Percentiles rank a stretch among this genome's conserved stretches.
Evolutionary conservation across 1,140 invertebrate genomes (phyloP).

Genomic region (Condylostylus longicornis): DNA sequence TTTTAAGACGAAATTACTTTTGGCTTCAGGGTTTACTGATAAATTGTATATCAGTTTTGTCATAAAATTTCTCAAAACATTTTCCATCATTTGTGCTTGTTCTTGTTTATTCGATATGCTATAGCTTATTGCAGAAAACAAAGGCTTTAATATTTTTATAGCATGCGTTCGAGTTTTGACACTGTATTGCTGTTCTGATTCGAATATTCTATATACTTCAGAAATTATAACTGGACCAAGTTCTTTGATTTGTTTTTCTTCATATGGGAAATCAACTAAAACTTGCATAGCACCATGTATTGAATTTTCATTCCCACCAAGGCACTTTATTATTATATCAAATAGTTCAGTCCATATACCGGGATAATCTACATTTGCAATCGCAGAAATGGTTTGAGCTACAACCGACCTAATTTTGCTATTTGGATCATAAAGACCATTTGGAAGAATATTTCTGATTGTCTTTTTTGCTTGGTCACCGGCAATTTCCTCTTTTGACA

Average conservation of each 20-base stretch:
- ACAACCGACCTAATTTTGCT: constrained; percentile 56
- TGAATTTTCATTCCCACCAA: constrained; percentile 40
- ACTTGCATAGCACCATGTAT: constrained; percentile 69
- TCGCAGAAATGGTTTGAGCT: constrained; percentile 58
- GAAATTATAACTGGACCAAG: constrained; percentile 60
- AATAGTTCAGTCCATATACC: constrained; percentile 62
- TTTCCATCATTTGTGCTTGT: constrained; percentile 51
- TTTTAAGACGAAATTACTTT: constrained; percentile 50
- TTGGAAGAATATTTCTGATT: constrained; percentile 50
- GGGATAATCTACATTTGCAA: constrained; percentile 68
- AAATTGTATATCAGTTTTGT: constrained; percentile 51
- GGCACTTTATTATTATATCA: constrained; percentile 49
- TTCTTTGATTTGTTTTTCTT: constrained; percentile 54
- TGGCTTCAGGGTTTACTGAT: constrained; percentile 40
- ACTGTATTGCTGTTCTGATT: constrained; percentile 41
- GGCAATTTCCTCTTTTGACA: constrained; percentile 40
- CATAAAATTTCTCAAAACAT: constrained; percentile 53
- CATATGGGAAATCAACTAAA: constrained; percentile 54
- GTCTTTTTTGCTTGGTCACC: constrained; percentile 41
- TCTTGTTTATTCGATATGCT: constrained; percentile 44
- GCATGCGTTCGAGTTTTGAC: constrained; percentile 27
- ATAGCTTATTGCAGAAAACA: constrained; percentile 38
- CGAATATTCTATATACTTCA: constrained; percentile 61
- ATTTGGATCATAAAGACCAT: constrained; percentile 51
- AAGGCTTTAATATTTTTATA: constrained; percentile 24